Evolutionary conservation across 2,888 invertebrate species (phyloP).

Genomic region (Leptinotarsa juncta): DNA sequence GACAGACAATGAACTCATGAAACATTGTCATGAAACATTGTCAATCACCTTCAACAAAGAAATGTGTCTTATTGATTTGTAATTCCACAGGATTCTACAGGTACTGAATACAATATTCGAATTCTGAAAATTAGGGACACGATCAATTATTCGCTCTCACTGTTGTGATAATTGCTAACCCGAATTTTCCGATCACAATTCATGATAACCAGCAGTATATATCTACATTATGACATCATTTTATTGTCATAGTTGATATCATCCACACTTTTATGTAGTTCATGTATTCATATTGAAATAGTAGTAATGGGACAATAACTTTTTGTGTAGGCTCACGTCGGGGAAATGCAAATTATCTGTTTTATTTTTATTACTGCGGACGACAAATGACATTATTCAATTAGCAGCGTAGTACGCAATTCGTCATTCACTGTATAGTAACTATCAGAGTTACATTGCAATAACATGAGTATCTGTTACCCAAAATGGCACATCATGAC

Average conservation of each 20-base stretch:
- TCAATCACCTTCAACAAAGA: too few relatives aligned
- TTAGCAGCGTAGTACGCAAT: constrained; percentile 3
- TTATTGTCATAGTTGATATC: constrained; percentile 23
- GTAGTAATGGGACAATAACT: constrained; percentile 22
- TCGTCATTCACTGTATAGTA: not conserved
- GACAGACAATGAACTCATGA: too few relatives aligned
- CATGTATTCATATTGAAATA: constrained; percentile 14
- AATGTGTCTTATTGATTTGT: too few relatives aligned
- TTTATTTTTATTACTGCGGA: constrained; percentile 23
- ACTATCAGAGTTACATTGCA: not conserved
- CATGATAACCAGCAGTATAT: not conserved
- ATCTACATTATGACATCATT: constrained; percentile 22
- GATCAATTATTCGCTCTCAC: not conserved
- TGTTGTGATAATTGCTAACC: not conserved
- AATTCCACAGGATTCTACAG: too few relatives aligned
- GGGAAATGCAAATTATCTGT: constrained; percentile 27
- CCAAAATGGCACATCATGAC: not conserved
- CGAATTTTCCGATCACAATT: not conserved
- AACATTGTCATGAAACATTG: too few relatives aligned
- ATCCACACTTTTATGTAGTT: constrained; percentile 10
- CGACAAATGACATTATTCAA: constrained; percentile 26
- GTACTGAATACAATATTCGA: too few relatives aligned
- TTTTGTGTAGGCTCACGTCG: constrained; percentile 23
- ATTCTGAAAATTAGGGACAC: not conserved
- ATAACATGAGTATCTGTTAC: not conserved